Conservation (phyloP, 1,140 invertebrate genomes). For the Xylocopa sonorina region DNA sequence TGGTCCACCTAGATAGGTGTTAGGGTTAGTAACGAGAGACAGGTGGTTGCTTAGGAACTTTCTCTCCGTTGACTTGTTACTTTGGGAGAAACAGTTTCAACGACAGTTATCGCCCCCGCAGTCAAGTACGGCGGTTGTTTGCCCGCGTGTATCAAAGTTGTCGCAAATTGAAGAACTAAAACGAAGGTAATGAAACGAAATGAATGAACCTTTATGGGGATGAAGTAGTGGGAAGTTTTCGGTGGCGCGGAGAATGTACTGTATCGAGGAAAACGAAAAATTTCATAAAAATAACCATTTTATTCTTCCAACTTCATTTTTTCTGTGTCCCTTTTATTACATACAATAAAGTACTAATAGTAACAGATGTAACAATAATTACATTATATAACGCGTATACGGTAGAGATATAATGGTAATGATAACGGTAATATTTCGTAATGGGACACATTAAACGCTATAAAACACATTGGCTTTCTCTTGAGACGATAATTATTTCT, state of each 20-base stretch:
- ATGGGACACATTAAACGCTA: slow-evolving; percentile 50
- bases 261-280: background rate
- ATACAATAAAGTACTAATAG: slow-evolving; percentile 52
- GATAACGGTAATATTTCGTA: slow-evolving; percentile 28
- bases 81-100: too few relatives aligned
- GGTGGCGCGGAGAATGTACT: background rate
- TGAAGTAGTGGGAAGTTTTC: too few relatives aligned
- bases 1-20: too few relatives aligned
- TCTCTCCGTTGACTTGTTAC: too few relatives aligned
- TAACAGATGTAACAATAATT: slow-evolving; percentile 56
- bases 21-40: too few relatives aligned
- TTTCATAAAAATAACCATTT: slow-evolving; percentile 66
- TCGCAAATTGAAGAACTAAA: too few relatives aligned
- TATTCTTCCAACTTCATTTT: slow-evolving; percentile 56
- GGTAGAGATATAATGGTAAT: slow-evolving; percentile 38
- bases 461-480: slow-evolving; percentile 37
- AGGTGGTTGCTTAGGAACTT: too few relatives aligned
- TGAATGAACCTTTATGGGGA: too few relatives aligned
- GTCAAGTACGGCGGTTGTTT: too few relatives aligned
- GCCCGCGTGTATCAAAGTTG: too few relatives aligned
- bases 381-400: slow-evolving; percentile 40
- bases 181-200: too few relatives aligned
- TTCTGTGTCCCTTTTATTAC: slow-evolving; percentile 52
- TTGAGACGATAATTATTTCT: slow-evolving; percentile 33
- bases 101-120: too few relatives aligned